Conservation (phyloP, 2,888 invertebrate genomes). For the Lasius platythorax region DNA sequence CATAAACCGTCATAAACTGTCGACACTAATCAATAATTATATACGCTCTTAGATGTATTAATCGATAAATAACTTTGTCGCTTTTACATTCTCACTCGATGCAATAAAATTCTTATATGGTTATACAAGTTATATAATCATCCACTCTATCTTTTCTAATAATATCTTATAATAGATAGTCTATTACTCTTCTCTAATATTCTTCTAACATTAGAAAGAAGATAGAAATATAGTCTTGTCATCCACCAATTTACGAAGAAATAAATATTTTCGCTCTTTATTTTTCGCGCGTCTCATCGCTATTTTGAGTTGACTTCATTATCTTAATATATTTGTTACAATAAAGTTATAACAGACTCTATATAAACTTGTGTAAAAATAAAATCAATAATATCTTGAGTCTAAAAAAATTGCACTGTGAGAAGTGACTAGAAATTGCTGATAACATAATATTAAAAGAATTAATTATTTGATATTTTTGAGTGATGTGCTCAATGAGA, state of each 20-base stretch:
- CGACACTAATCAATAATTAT: not conserved
- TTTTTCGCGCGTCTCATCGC: not conserved
- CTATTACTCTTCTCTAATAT: too few species aligned
- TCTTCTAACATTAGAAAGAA: conserved; percentile 19
- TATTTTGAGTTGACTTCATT: not conserved
- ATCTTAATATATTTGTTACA: not conserved
- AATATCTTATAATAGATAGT: not conserved
- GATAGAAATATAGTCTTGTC: not conserved
- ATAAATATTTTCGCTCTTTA: not conserved
- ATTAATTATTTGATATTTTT: not conserved
- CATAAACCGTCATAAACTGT: conserved; percentile 3
- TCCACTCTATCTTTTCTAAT: not conserved
- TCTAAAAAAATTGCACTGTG: not conserved
- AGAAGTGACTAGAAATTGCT: not conserved
- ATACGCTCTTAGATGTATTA: not conserved
- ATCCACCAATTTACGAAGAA: not conserved
- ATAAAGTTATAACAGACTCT: not conserved
- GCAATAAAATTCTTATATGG: not conserved
- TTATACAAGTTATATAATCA: not conserved
- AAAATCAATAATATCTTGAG: not conserved
- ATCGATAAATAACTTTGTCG: conserved; percentile 17
- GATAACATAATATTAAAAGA: not conserved
- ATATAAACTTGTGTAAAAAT: not conserved
- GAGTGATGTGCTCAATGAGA: not conserved
- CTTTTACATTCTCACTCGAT: not conserved